These are phyloP conservation scores for Bolborhynchus lineola DNA, from an alignment of 2,113 vertebrate genomes.

Conservation along the genomic window DNA sequence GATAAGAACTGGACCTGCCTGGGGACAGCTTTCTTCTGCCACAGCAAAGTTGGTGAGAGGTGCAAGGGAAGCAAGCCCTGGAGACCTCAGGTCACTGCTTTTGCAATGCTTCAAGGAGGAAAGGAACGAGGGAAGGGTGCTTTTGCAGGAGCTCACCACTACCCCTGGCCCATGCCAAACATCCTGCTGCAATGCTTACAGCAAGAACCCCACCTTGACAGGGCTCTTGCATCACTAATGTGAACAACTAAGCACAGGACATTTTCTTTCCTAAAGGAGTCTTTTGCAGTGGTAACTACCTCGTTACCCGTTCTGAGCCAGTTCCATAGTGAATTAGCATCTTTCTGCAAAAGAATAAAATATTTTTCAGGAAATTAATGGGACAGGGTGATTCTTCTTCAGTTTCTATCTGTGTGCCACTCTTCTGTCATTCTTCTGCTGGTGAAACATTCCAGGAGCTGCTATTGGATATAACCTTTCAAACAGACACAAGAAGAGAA, in stretches of 20 bases:
- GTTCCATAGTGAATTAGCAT: fast-evolving
- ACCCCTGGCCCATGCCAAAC: not conserved
- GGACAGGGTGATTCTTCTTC: not conserved
- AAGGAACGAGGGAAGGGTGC: not conserved
- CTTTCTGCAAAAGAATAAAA: not conserved
- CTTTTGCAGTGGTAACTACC: not conserved
- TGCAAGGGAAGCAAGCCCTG: not conserved
- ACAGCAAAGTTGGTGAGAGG: not conserved
- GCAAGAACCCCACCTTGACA: not conserved
- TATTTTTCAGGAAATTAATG: not conserved
- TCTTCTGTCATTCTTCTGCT: not conserved
- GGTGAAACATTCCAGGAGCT: not conserved
- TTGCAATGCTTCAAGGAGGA: fast-evolving
- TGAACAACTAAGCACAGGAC: not conserved
- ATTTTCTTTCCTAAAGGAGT: not conserved
- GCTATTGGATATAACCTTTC: not conserved
- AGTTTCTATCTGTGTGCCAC: not conserved
- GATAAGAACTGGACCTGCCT: not conserved
- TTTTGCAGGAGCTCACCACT: not conserved
- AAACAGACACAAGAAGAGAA: not conserved
- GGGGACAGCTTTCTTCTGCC: not conserved
- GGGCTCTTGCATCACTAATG: not conserved
- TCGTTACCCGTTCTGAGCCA: not conserved
- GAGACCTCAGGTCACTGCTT: not conserved
- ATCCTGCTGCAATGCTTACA: not conserved